phyloP scores from a whole-genome alignment of 2,797 vertebrate genomes.

The Thalassophryne amazonica region DNA sequence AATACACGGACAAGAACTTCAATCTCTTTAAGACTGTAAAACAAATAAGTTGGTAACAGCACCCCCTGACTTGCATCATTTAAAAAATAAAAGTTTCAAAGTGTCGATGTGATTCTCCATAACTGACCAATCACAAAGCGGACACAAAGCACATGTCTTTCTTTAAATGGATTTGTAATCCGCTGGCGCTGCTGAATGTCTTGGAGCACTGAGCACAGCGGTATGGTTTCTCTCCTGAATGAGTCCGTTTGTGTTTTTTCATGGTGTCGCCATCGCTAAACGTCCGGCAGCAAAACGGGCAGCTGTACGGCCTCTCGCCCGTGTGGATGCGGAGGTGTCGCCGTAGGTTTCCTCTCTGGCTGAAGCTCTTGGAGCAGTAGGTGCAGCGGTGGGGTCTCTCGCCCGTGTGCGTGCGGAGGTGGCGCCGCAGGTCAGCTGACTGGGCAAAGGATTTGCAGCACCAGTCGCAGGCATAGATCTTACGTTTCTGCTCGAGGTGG shows the following conservation, averaged over 20 bases:
- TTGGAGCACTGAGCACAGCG: slow-evolving; percentile 49
- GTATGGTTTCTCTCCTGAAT: slow-evolving; percentile 55
- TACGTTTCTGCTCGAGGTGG: slow-evolving; percentile 72
- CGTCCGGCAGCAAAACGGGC: slow-evolving; percentile 66
- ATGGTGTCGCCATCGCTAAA: slow-evolving; percentile 77
- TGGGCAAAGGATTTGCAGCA: slow-evolving; percentile 80
- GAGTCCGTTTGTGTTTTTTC: slow-evolving; percentile 74
- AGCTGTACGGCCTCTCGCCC: slow-evolving; percentile 74
- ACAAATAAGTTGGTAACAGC: no score
- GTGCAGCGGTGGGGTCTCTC: slow-evolving; percentile 78
- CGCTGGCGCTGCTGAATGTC: slow-evolving; percentile 48
- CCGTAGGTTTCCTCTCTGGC: slow-evolving; percentile 77
- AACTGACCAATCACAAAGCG: slow-evolving; percentile 13
- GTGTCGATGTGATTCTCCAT: no score
- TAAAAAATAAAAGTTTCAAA: no score
- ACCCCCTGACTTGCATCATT: no score
- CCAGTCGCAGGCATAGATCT: slow-evolving; percentile 74
- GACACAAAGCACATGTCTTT: slow-evolving; percentile 51
- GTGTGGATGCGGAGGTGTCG: slow-evolving; percentile 79
- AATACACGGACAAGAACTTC: no score
- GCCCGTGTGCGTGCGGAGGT: slow-evolving; percentile 79
- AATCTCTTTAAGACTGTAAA: no score
- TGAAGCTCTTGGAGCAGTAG: slow-evolving; percentile 80
- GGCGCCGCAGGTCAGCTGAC: slow-evolving; percentile 78
- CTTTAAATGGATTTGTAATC: slow-evolving; percentile 67